Conservation (phyloP, 2,888 invertebrate species). For the Amaurobius ferox region DNA sequence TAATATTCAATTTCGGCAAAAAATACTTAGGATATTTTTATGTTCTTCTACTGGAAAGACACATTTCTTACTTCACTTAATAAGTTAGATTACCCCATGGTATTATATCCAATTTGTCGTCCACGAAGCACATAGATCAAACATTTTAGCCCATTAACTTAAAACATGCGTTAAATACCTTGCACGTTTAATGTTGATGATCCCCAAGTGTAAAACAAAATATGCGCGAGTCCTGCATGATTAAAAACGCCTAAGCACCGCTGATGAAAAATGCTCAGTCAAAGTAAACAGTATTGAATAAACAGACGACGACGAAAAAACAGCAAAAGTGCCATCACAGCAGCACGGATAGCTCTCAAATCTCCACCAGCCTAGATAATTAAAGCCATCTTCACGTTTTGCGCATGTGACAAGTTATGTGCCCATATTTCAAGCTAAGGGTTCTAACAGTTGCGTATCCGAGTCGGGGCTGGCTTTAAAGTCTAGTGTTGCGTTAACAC, state of each 20-base stretch:
- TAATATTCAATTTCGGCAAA: no score
- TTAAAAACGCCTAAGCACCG: slow-evolving; percentile 37
- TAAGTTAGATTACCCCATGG: neutral
- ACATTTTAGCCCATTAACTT: slow-evolving; percentile 21
- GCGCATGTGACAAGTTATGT: slow-evolving; percentile 64
- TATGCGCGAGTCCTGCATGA: slow-evolving; percentile 19
- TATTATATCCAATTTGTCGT: neutral
- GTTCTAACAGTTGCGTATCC: slow-evolving; percentile 60
- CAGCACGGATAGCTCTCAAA: slow-evolving; percentile 31
- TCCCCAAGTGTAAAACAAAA: slow-evolving; percentile 43
- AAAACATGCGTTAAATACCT: slow-evolving; percentile 31
- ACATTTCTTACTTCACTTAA: no score
- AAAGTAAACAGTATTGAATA: slow-evolving; percentile 36
- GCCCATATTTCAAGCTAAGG: slow-evolving; percentile 45
- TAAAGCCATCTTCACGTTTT: slow-evolving; percentile 63
- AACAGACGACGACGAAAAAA: neutral
- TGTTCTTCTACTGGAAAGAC: no score
- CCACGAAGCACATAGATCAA: neutral
- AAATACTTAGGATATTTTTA: no score
- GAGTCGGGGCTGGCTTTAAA: slow-evolving; percentile 48
- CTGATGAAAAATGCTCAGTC: slow-evolving; percentile 25
- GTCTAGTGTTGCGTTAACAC: slow-evolving; percentile 34
- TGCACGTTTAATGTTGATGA: slow-evolving; percentile 54
- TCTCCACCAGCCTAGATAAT: slow-evolving; percentile 51
- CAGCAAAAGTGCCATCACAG: slow-evolving; percentile 2